phyloP scores from a whole-genome alignment of 2,113 vertebrate genomes.

The Heloderma charlesbogerti region DNA sequence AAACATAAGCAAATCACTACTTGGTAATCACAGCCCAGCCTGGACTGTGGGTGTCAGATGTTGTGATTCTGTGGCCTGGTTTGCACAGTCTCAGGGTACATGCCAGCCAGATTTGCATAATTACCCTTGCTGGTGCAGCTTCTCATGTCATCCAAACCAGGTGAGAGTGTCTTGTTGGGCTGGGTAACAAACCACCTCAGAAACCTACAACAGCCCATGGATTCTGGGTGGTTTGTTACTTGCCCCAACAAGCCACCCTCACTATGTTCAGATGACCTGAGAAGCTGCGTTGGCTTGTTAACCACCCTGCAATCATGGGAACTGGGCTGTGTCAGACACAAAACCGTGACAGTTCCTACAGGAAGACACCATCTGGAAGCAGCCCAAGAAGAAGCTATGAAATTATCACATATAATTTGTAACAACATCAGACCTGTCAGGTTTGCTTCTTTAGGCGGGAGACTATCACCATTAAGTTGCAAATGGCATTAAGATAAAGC shows the following conservation, averaged over 20 bases:
- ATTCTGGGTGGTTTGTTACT: too few species aligned
- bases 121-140: too few species aligned
- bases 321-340: background rate
- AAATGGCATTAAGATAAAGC: constrained; percentile 30
- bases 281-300: background rate
- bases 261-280: too few species aligned
- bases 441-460: background rate
- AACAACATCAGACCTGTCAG: background rate
- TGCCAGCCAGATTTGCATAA: background rate
- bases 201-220: too few species aligned
- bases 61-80: background rate
- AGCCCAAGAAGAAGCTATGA: background rate
- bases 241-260: too few species aligned
- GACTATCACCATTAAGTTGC: background rate
- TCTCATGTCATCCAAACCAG: too few species aligned
- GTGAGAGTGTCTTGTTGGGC: too few species aligned
- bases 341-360: background rate
- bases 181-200: too few species aligned
- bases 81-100: background rate
- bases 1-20: background rate
- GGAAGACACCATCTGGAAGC: background rate
- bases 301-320: background rate
- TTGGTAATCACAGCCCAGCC: background rate
- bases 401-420: background rate
- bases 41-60: background rate